Conservation (phyloP, 2,797 vertebrate genomes). For the Remorina albescens region DNA sequence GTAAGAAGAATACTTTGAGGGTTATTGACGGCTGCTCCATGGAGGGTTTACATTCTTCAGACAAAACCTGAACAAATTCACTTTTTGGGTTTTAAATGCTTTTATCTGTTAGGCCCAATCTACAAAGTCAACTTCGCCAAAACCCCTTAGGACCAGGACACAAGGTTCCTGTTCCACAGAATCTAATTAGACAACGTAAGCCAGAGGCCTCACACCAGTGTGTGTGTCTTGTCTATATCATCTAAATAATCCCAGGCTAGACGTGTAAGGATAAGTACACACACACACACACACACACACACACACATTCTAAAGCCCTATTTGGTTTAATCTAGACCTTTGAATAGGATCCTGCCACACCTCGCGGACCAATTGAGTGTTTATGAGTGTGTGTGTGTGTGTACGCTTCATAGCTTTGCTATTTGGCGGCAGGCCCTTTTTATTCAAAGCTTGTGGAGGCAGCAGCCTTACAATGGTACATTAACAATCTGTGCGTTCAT, state of each 20-base stretch:
- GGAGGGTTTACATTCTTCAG: no score
- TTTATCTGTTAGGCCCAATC: slow-evolving; percentile 27
- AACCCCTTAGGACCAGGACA: slow-evolving; percentile 23
- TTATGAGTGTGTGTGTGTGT: slow-evolving; percentile 26
- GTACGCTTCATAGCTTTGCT: slow-evolving; percentile 65
- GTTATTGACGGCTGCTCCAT: slow-evolving; percentile 36
- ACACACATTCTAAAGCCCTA: slow-evolving; percentile 66
- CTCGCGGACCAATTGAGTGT: slow-evolving; percentile 82
- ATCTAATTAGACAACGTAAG: slow-evolving; percentile 78
- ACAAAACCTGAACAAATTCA: slow-evolving; percentile 41
- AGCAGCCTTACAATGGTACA: slow-evolving; percentile 94
- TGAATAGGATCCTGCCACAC: slow-evolving; percentile 83
- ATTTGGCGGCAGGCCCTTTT: slow-evolving; percentile 87
- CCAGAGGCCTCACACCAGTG: slow-evolving; percentile 70
- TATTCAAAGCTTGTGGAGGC: slow-evolving; percentile 85
- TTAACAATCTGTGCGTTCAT: slow-evolving; percentile 99
- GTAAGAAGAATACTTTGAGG: slow-evolving; percentile 47
- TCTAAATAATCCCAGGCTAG: slow-evolving; percentile 71
- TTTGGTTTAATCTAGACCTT: slow-evolving; percentile 79
- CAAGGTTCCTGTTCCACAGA: slow-evolving; percentile 53
- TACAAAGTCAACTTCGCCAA: slow-evolving; percentile 16
- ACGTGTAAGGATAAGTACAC: slow-evolving; percentile 71
- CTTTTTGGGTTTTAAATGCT: slow-evolving; percentile 48
- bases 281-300: no score
- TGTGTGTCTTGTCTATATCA: slow-evolving; percentile 77